phyloP scores from a whole-genome alignment of 2,113 vertebrate species.

The Trichomycterus rosablanca region DNA sequence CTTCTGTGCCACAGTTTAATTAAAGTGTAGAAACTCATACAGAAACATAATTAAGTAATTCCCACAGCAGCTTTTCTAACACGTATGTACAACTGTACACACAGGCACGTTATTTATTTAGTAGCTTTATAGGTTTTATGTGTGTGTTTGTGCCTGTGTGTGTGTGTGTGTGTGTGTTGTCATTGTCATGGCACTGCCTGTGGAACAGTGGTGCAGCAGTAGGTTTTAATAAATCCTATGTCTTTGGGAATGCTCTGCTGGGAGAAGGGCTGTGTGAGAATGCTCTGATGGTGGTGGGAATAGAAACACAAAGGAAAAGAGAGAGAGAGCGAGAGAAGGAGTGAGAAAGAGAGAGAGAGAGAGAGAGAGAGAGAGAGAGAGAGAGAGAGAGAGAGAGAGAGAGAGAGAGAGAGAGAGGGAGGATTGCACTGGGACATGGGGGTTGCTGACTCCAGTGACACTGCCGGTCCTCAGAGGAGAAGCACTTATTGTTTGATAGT shows the following conservation, averaged over 20 bases:
- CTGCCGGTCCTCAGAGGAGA: constrained; percentile 55
- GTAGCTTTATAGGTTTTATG: constrained; percentile 16
- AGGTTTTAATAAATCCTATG: constrained; percentile 75
- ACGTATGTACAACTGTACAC: background rate
- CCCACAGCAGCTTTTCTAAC: constrained; percentile 3
- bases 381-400: constrained; percentile 57
- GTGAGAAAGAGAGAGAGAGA: constrained; percentile 3
- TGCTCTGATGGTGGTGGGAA: constrained; percentile 50
- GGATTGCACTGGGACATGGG: constrained; percentile 64
- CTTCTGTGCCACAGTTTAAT: background rate
- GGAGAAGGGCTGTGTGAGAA: constrained; percentile 47
- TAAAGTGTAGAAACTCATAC: background rate
- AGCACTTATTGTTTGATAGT: constrained; percentile 70
- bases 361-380: no score
- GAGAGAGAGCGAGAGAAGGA: constrained; percentile 1
- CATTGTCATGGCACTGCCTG: constrained; percentile 50
- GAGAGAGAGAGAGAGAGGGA: constrained; percentile 61
- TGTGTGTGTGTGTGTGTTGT: constrained; percentile 55
- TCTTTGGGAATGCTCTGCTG: constrained; percentile 70
- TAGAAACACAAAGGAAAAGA: constrained; percentile 50
- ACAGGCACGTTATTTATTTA: constrained; percentile 43
- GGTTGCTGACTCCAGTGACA: constrained; percentile 66
- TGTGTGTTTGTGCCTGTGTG: constrained; percentile 17
- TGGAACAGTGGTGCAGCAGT: constrained; percentile 61
- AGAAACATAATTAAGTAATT: constrained; percentile 2